Conservation (phyloP, 2,797 vertebrate species). For the Sebastes trivittatus region DNA sequence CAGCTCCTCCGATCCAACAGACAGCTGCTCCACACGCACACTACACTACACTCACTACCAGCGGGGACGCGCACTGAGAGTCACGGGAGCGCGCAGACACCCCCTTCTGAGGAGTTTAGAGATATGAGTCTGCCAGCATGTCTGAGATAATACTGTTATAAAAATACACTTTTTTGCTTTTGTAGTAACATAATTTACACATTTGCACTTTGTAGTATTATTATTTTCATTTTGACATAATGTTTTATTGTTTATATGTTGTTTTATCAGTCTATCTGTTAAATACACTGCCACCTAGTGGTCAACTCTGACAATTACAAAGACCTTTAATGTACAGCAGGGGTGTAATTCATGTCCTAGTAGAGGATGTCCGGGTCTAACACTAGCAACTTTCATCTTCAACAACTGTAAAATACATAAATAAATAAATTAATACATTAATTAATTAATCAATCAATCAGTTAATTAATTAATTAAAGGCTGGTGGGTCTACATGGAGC, state of each 20-base stretch:
- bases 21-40: constrained; percentile 49
- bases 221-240: rapidly evolving
- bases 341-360: too few relatives aligned
- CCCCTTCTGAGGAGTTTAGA: not conserved
- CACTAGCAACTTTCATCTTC: not conserved
- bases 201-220: rapidly evolving
- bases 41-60: constrained; percentile 19
- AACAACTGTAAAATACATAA: not conserved
- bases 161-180: not conserved
- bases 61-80: constrained; percentile 62
- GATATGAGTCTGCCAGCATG: rapidly evolving
- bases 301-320: not conserved
- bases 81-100: constrained; percentile 52
- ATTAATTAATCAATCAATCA: too few relatives aligned
- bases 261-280: not conserved
- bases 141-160: not conserved
- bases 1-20: constrained; percentile 31
- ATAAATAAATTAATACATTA: too few relatives aligned
- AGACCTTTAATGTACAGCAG: too few relatives aligned
- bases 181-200: too few relatives aligned
- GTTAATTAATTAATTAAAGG: too few relatives aligned
- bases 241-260: not conserved
- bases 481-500: not conserved
- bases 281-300: constrained; percentile 46
- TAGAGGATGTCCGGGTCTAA: not conserved